Conservation (phyloP, 2,797 vertebrate species). For the Nothura maculosa region DNA sequence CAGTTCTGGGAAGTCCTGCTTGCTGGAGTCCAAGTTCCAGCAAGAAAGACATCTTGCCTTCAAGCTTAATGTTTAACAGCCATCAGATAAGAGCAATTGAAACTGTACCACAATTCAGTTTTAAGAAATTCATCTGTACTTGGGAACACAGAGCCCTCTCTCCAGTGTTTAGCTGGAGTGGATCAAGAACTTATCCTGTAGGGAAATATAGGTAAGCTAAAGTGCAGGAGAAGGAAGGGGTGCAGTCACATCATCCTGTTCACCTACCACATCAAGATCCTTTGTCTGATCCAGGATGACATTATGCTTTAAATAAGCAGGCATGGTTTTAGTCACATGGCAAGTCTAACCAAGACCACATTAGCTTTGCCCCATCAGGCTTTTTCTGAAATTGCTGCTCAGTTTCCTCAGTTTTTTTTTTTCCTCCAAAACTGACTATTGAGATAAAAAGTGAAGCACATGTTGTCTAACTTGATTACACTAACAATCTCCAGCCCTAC, state of each 20-base stretch:
- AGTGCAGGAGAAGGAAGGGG: neutral
- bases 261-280: neutral
- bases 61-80: neutral
- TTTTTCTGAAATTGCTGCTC: neutral
- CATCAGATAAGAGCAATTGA: neutral
- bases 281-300: neutral
- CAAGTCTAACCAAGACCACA: neutral
- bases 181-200: neutral
- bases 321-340: rapidly evolving
- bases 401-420: too few relatives aligned
- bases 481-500: neutral
- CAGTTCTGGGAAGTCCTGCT: neutral
- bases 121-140: neutral
- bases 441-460: neutral
- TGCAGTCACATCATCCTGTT: neutral
- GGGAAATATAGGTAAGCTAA: neutral
- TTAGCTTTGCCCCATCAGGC: neutral
- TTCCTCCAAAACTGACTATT: too few relatives aligned
- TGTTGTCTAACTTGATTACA: neutral
- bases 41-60: neutral
- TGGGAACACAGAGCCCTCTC: neutral
- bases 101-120: neutral
- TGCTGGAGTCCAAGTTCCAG: neutral
- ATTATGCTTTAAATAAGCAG: neutral
- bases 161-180: neutral